These are phyloP conservation scores for Patella caerulea DNA, from an alignment of 2,888 invertebrate species.

Conservation along the genomic window DNA sequence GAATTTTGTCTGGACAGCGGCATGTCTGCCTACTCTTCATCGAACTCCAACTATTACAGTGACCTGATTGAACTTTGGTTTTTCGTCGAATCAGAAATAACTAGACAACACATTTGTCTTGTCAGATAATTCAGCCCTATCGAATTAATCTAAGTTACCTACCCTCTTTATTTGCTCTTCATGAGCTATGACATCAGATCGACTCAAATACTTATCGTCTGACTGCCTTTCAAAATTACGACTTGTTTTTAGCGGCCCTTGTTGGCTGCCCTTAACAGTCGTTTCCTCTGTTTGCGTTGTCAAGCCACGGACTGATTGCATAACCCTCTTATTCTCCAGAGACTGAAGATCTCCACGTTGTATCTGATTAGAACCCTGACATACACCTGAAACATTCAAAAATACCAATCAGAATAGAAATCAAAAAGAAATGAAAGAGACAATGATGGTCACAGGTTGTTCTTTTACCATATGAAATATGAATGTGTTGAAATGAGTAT, in stretches of 20 bases:
- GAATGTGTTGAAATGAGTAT: too few relatives aligned
- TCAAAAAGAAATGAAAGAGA: too few relatives aligned
- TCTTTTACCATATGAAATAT: too few relatives aligned
- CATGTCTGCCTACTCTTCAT: too few relatives aligned
- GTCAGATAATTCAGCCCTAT: too few relatives aligned
- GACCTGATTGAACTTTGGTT: too few relatives aligned
- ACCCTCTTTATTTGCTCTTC: slow-evolving; percentile 10
- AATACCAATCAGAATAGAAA: too few relatives aligned
- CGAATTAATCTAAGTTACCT: neutral
- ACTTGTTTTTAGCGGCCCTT: neutral
- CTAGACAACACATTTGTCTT: too few relatives aligned
- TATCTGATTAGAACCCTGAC: slow-evolving; percentile 7
- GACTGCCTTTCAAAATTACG: neutral
- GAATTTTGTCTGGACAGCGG: too few relatives aligned
- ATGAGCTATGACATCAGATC: neutral
- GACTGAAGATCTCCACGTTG: slow-evolving; percentile 31
- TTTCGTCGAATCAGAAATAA: too few relatives aligned
- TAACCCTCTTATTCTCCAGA: slow-evolving; percentile 44
- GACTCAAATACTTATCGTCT: neutral
- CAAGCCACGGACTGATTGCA: slow-evolving; percentile 41
- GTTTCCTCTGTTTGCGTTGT: slow-evolving; percentile 27
- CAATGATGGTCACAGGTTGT: too few relatives aligned
- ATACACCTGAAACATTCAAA: neutral
- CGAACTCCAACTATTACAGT: too few relatives aligned
- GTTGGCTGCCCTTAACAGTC: slow-evolving; percentile 16